A percentile compares a stretch with the other conserved stretches of the same genome.
These are phyloP conservation scores for Myiozetetes cayanensis DNA, from an alignment of 2,113 vertebrate genomes.

Conservation along the genomic window DNA sequence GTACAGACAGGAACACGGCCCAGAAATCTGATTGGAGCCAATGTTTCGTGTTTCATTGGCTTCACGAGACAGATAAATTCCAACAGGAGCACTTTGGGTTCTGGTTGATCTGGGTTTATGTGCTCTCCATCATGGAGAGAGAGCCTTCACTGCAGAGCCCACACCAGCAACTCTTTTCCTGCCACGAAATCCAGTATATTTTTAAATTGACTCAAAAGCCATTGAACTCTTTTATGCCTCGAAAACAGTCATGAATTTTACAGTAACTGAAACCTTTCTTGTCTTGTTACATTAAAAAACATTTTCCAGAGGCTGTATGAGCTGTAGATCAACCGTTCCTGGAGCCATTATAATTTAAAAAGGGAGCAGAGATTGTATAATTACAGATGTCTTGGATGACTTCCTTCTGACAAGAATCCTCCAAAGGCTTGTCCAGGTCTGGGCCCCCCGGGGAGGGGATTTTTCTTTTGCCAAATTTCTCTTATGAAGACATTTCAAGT, in stretches of 20 bases:
- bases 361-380: not conserved
- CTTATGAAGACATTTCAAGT: not conserved
- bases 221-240: not conserved
- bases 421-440: not conserved
- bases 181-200: not conserved
- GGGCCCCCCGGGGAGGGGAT: not conserved
- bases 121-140: not conserved
- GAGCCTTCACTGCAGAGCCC: not conserved
- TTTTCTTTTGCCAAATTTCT: not conserved
- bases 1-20: accelerated
- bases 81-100: not conserved
- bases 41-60: not conserved
- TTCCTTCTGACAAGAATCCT: not conserved
- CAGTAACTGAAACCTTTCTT: not conserved
- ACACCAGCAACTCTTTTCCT: not conserved
- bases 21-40: not conserved
- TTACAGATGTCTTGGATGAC: not conserved
- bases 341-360: slow-evolving; percentile 22
- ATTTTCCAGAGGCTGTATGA: not conserved
- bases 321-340: not conserved
- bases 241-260: slow-evolving; percentile 8
- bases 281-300: not conserved
- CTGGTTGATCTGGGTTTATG: not conserved
- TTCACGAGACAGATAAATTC: not conserved
- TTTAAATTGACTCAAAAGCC: not conserved